Evolutionary conservation across 2,113 vertebrate genomes (phyloP).

Genomic region (Cervus canadensis): DNA sequence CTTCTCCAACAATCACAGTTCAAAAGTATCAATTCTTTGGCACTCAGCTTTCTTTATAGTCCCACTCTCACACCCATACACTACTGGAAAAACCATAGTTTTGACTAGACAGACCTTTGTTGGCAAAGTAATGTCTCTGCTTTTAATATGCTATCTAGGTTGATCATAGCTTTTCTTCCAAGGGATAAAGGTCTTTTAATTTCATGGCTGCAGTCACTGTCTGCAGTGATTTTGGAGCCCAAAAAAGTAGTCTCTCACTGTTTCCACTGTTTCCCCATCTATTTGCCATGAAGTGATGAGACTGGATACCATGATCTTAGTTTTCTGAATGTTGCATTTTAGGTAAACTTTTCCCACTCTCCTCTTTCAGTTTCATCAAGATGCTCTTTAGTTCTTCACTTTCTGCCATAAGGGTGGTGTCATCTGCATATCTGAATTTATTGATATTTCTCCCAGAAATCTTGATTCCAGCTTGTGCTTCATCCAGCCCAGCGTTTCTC

Average conservation of each 20-base stretch:
- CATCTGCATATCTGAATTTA: neutral
- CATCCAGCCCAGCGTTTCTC: neutral
- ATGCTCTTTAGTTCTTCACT: neutral
- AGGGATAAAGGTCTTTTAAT: neutral
- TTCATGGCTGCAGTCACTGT: neutral
- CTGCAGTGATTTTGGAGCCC: neutral
- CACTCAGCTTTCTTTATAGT: neutral
- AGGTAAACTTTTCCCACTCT: neutral
- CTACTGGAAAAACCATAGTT: neutral
- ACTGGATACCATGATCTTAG: neutral
- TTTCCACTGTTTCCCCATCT: neutral
- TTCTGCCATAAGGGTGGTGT: neutral
- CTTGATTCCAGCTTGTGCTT: neutral
- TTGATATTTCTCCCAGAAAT: neutral
- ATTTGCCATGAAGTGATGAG: neutral
- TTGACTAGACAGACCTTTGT: neutral
- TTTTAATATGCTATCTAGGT: neutral
- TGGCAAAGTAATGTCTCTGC: neutral
- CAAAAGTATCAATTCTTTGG: neutral
- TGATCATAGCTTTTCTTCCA: neutral
- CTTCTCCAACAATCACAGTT: neutral
- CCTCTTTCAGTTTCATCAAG: neutral
- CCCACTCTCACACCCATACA: neutral
- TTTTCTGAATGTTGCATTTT: neutral
- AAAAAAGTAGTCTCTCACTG: accelerated